A percentile compares a stretch with the other conserved stretches of the same genome.
phyloP scores from a whole-genome alignment of 1,140 invertebrate species.

The Euglossa dilemma region DNA sequence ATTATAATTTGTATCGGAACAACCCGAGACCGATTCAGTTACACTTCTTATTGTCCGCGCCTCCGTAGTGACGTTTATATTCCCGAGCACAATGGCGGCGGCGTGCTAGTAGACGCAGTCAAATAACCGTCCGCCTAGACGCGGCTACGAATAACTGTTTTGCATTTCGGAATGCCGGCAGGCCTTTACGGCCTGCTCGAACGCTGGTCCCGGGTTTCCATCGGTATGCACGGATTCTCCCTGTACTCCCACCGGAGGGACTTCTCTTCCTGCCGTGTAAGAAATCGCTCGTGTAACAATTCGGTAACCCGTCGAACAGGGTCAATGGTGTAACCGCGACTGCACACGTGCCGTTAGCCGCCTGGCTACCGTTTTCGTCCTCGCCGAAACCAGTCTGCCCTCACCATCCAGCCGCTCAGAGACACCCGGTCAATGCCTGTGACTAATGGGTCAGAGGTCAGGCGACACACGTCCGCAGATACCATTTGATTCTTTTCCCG shows the following conservation, averaged over 20 bases:
- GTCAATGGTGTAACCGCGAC: conserved; percentile 66
- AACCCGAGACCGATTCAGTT: neutral
- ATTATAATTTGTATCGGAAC: neutral
- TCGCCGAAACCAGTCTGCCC: conserved; percentile 50
- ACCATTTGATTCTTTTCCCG: neutral
- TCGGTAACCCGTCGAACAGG: conserved; percentile 59
- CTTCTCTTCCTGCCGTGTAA: conserved; percentile 27
- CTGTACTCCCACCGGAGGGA: neutral
- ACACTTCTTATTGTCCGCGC: neutral
- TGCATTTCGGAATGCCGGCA: conserved; percentile 44
- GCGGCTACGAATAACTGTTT: conserved; percentile 61
- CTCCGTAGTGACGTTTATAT: conserved; percentile 3
- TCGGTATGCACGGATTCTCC: conserved; percentile 56
- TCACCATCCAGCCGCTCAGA: conserved; percentile 19
- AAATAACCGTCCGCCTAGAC: conserved; percentile 43
- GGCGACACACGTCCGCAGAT: conserved; percentile 25
- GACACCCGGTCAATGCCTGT: conserved; percentile 33
- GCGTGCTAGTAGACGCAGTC: conserved; percentile 41
- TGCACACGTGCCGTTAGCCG: conserved; percentile 62
- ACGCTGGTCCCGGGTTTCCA: conserved; percentile 2
- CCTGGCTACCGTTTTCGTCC: conserved; percentile 50
- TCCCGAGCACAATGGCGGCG: conserved; percentile 29
- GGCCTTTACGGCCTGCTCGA: conserved; percentile 23
- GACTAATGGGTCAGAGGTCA: conserved; percentile 46
- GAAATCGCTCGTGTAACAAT: conserved; percentile 64